Percentiles rank a stretch among this genome's conserved stretches.
phyloP scores from a whole-genome alignment of 2,113 vertebrate species.

The Periophthalmus modestus region DNA sequence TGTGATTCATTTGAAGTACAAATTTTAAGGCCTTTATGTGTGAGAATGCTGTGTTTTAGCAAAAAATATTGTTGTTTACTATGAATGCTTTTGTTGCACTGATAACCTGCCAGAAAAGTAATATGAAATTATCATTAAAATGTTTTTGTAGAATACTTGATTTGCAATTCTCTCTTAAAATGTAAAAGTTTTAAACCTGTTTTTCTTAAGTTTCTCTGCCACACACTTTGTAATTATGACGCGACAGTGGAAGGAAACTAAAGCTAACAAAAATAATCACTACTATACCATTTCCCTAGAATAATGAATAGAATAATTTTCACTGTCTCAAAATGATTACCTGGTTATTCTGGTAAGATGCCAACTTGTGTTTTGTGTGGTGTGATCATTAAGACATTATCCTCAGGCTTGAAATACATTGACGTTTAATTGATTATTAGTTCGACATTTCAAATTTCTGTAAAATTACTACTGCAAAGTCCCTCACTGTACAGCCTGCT shows the following conservation, averaged over 20 bases:
- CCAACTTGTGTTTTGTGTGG: not conserved
- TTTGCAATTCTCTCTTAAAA: conserved; percentile 65
- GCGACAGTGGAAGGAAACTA: not conserved
- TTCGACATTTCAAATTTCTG: not conserved
- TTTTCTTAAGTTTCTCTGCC: conserved; percentile 59
- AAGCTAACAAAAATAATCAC: not conserved
- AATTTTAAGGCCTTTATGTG: conserved; percentile 55
- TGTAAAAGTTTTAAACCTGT: conserved; percentile 3
- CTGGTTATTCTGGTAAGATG: not conserved
- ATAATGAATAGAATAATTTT: not conserved
- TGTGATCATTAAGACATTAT: not conserved
- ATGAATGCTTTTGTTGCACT: conserved; percentile 75
- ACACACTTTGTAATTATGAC: conserved; percentile 27
- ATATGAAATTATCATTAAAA: conserved; percentile 62
- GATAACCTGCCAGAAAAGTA: conserved; percentile 67
- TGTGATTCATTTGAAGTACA: conserved; percentile 28
- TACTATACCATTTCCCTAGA: not conserved
- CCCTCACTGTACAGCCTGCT: not conserved
- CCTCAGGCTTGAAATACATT: not conserved
- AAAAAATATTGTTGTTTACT: conserved; percentile 53
- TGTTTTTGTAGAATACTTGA: conserved; percentile 65
- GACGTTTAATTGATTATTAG: too few species aligned
- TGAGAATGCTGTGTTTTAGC: conserved; percentile 43
- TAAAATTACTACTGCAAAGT: not conserved
- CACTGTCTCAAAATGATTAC: not conserved